Evolutionary conservation across 1,140 invertebrate genomes (phyloP), one percentile per base, ranked within the genome.

Genomic region (Scaptodrosophila lebanonensis): DNA sequence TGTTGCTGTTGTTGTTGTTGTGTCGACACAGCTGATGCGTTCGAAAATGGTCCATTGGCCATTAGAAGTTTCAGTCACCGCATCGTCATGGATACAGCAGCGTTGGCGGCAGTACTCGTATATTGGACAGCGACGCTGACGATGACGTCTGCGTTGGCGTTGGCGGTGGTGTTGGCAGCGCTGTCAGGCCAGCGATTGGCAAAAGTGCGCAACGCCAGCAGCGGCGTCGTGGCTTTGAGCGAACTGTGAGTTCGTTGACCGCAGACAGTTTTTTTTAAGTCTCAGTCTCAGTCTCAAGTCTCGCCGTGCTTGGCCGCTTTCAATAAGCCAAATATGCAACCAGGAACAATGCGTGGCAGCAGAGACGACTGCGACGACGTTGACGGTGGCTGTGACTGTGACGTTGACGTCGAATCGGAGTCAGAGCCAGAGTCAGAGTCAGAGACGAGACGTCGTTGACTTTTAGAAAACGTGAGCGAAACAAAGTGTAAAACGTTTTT

Each of bases 241-340:
- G 54, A 70, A 47, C 66, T 57, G 45, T 29, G 62, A 73, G 75
- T 79, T 79, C 75, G 75, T 79, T 79, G 75, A 82, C 75, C 75
- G 75, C 44, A 38, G 38, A 58, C 61, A 60, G n/a, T n/a, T n/a
- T 57, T 79, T 79, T 68, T 75, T 65, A 79, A 79, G 67, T 77
- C 79, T 77, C 65, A 57, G 65, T 65, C 70, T 73, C 62, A 51
- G 44, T 52, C 58, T 48, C 53, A 53, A 49, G 51, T 36, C 36
- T 59, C 49, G 20, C 32, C 20, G 50, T 57, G 57, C 57, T 59
- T 67, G 58, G 51, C 64, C 65, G 75, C 75, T 69, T 73, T 83
- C 76, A 68, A 73, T 71, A 50, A 66, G 72, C 65, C 77, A 73
- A 77, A 77, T 83, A 83, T 83, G 77, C 68, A 77, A 77, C 62